A percentile compares a stretch with the other conserved stretches of the same genome.
Conservation (phyloP, 2,113 vertebrate species). For the Etheostoma spectabile region DNA sequence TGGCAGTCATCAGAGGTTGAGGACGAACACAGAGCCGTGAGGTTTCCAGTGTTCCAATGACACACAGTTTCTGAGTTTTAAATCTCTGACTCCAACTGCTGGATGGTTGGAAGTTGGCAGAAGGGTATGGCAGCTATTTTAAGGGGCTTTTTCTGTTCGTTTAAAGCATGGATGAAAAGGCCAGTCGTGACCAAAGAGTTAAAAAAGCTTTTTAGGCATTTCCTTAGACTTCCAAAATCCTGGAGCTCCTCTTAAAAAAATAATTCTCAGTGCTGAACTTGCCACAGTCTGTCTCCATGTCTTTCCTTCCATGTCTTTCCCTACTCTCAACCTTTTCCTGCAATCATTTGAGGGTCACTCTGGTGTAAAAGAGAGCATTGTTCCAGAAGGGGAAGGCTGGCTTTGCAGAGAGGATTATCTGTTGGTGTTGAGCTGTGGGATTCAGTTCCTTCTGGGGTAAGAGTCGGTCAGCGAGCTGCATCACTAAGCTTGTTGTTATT, state of each 20-base stretch:
- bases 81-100: constrained; percentile 37
- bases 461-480: constrained; percentile 80
- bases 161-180: constrained; percentile 15
- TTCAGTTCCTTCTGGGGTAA: constrained; percentile 74
- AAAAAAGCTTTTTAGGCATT: background rate
- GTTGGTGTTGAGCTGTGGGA: constrained; percentile 76
- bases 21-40: constrained; percentile 45
- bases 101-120: constrained; percentile 29
- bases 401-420: constrained; percentile 80
- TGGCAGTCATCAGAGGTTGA: constrained; percentile 68
- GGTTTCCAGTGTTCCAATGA: constrained; percentile 43
- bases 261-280: constrained; percentile 1
- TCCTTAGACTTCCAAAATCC: constrained; percentile 11
- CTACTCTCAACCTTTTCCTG: constrained; percentile 40
- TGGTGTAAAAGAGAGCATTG: constrained; percentile 79
- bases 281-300: background rate
- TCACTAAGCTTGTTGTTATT: constrained; percentile 81
- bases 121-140: constrained; percentile 3
- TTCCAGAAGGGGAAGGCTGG: constrained; percentile 73
- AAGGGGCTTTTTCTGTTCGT: constrained; percentile 7
- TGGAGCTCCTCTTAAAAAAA: constrained; percentile 14
- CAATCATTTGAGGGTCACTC: constrained; percentile 61
- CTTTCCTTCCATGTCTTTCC: constrained; percentile 19
- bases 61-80: constrained; percentile 39
- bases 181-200: constrained; percentile 14